A percentile compares a stretch with the other conserved stretches of the same genome.
phyloP scores from a whole-genome alignment of 2,113 vertebrate genomes.

The Ammodramus savannarum region DNA sequence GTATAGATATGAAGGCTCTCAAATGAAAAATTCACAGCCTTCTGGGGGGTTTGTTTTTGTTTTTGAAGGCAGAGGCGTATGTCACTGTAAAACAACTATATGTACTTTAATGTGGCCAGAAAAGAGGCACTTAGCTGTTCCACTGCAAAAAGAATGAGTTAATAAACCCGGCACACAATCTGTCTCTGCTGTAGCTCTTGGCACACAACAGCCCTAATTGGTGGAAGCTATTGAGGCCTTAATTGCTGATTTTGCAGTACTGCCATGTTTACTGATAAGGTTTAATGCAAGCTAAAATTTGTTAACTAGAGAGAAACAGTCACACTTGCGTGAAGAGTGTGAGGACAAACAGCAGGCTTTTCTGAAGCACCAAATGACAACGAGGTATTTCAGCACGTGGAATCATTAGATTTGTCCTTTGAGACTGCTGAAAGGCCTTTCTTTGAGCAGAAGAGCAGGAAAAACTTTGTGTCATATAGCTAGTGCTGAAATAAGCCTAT shows the following conservation, averaged over 20 bases:
- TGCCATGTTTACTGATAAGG: conserved; percentile 57
- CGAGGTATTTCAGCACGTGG: conserved; percentile 6
- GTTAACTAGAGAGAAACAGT: conserved; percentile 31
- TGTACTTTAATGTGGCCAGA: conserved; percentile 14
- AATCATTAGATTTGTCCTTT: conserved; percentile 59
- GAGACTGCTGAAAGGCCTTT: conserved; percentile 60
- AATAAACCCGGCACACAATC: neutral
- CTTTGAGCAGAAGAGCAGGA: conserved; percentile 58
- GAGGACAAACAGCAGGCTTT: conserved; percentile 22
- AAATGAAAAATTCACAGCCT: neutral
- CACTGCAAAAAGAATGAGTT: conserved; percentile 43
- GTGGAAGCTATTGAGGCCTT: conserved; percentile 51
- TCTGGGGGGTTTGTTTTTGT: neutral
- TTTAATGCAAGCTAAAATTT: conserved; percentile 48
- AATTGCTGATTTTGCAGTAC: conserved; percentile 59
- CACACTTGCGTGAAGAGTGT: neutral
- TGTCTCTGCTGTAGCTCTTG: conserved; percentile 38
- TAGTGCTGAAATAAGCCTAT: conserved; percentile 66
- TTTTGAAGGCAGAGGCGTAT: neutral
- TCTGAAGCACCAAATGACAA: neutral
- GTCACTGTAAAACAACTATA: conserved; percentile 18
- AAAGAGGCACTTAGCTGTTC: conserved; percentile 39
- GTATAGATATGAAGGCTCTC: neutral
- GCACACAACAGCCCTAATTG: conserved; percentile 35
- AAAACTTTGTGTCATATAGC: conserved; percentile 41